Evolutionary conservation across 2,113 vertebrate species (phyloP), one percentile per base, ranked within the genome.

Genomic region (Bubo bubo): DNA sequence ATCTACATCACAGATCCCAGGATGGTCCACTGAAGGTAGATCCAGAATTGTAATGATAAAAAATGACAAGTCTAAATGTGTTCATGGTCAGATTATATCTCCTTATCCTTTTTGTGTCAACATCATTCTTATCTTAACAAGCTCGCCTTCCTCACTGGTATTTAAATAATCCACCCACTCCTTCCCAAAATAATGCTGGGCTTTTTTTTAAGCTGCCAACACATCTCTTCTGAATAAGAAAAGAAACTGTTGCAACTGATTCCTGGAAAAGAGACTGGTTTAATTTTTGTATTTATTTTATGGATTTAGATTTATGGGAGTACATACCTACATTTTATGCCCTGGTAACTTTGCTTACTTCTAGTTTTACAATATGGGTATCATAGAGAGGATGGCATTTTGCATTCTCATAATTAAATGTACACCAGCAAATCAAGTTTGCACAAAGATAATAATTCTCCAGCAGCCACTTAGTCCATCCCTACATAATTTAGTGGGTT

Each of bases 71-170:
- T 16, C 56, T 79, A 74, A 84, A 60, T 67, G 64, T 91, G 70
- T 75, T 87, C 30, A 16, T 43, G 43, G 60, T 81, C 84, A 79
- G 64, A 91, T 89, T 63, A 22, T 59, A 60, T 72, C 52, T 89
- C 77, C 70, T 95, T 90, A 87, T 47, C 20, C 77, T 26, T 56
- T 94, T 75, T 68, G 5, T 87, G 70, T 91, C 85, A 95, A 56
- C 80, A 87, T 60, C 23, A 49, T 87, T 89, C 73, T 91, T 96
- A 84, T 70, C 58, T 81, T 95, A 88, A 88, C 39, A 88, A 95
- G 66, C 70, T 90, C 0, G 0, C 43, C 21, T 94, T 91, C 71
- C 77, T 93, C 32, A 32, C 39, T 72, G 39, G 43, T 75, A 64
- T 93, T 93, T 68, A 87, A 95, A 68, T 75, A 95, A 93, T 32